phyloP scores from a whole-genome alignment of 2,888 invertebrate species.

The Diarsia rubi region DNA sequence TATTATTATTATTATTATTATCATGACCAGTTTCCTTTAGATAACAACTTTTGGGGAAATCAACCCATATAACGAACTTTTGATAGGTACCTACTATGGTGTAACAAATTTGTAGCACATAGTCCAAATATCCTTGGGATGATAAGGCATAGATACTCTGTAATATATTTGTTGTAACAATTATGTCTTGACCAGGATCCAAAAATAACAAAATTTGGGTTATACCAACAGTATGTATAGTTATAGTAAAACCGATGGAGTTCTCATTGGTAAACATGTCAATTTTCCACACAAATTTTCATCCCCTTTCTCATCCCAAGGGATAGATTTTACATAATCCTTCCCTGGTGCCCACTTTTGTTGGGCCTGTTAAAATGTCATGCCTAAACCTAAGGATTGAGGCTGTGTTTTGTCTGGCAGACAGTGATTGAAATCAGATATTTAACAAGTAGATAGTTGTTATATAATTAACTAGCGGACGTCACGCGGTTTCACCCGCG shows the following conservation, averaged over 20 bases:
- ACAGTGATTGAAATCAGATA: neutral
- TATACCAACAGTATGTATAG: neutral
- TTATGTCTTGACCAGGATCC: neutral
- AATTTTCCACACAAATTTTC: neutral
- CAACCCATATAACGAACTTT: neutral
- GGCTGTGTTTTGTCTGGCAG: neutral
- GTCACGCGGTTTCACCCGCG: no score
- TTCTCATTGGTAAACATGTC: neutral
- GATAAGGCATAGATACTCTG: neutral
- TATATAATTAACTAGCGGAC: no score
- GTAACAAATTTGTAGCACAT: neutral
- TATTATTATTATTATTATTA: no score
- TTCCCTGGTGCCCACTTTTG: neutral
- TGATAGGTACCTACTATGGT: neutral
- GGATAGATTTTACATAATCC: neutral
- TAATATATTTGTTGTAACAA: neutral
- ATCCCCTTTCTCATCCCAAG: neutral
- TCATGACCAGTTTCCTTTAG: constrained; percentile 19
- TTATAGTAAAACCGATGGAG: neutral
- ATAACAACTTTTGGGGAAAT: constrained; percentile 6
- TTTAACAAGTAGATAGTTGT: neutral
- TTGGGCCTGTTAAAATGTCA: neutral
- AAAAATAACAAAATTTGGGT: neutral
- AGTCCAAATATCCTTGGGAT: neutral
- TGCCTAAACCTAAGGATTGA: neutral